Percentiles rank a stretch among this genome's conserved stretches.
These are phyloP conservation scores for Lophius americanus DNA, from an alignment of 2,797 vertebrate genomes.

Conservation along the genomic window DNA sequence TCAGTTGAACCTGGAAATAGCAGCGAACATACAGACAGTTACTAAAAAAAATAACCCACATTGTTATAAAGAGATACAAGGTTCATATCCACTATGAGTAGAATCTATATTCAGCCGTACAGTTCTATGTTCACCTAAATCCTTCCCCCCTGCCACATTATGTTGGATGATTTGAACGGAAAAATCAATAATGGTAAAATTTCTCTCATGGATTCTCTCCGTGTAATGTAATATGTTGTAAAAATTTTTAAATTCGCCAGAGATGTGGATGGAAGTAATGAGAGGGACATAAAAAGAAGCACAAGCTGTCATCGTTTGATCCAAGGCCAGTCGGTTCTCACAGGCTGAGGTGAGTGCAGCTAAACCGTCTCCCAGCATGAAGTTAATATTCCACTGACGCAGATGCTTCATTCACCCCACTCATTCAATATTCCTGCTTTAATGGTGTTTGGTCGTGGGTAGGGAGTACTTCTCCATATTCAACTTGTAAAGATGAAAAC, in stretches of 20 bases:
- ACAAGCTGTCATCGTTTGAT: conserved; percentile 28
- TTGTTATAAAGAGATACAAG: background rate
- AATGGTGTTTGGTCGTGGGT: conserved; percentile 37
- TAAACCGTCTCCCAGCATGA: conserved; percentile 38
- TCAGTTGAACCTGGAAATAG: conserved; percentile 91
- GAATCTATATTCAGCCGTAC: too few relatives aligned
- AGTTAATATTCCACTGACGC: conserved; percentile 48
- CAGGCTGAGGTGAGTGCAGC: conserved; percentile 29
- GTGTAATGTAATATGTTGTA: conserved; percentile 9
- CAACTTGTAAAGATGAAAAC: conserved; percentile 19
- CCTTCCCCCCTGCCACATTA: conserved; percentile 6
- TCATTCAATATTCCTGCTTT: conserved; percentile 46
- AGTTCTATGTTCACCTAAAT: background rate
- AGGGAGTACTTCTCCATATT: conserved; percentile 1
- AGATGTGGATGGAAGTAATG: conserved; percentile 32
- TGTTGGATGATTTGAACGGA: conserved; percentile 40
- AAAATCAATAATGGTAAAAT: conserved; percentile 48
- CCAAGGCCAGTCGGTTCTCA: conserved; percentile 23
- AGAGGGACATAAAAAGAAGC: conserved; percentile 19
- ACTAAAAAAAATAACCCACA: conserved; percentile 4
- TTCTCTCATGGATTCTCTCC: conserved; percentile 24
- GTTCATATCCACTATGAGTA: background rate
- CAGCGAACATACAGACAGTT: conserved; percentile 20
- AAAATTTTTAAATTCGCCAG: conserved; percentile 16
- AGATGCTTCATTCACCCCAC: conserved; percentile 42